A percentile compares a stretch with the other conserved stretches of the same genome.
Conservation (phyloP, 2,888 invertebrate genomes). For the Erannis defoliaria region DNA sequence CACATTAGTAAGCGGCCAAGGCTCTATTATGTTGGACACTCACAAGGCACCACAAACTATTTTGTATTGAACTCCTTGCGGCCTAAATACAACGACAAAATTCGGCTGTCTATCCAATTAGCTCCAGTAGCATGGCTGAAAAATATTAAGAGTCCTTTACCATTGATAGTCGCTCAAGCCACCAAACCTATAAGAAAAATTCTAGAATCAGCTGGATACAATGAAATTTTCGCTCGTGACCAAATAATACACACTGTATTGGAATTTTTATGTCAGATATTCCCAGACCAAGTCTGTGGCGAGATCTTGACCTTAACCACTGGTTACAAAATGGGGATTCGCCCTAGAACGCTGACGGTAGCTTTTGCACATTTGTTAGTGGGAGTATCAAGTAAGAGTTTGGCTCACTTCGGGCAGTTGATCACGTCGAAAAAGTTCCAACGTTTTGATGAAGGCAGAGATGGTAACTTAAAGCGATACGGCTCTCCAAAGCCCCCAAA, state of each 20-base stretch:
- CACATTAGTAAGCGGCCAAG: slow-evolving; percentile 78
- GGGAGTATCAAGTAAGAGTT: slow-evolving; percentile 79
- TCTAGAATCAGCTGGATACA: slow-evolving; percentile 76
- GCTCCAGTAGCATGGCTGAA: slow-evolving; percentile 83
- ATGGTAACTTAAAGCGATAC: slow-evolving; percentile 68
- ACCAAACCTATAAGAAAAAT: slow-evolving; percentile 53
- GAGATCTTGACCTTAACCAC: slow-evolving; percentile 83
- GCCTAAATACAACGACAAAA: slow-evolving; percentile 87
- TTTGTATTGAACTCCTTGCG: slow-evolving; percentile 83
- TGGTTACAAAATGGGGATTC: slow-evolving; percentile 85
- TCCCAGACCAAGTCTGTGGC: slow-evolving; percentile 84
- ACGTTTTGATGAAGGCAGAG: slow-evolving; percentile 70
- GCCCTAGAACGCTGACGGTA: slow-evolving; percentile 81
- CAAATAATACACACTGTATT: slow-evolving; percentile 71
- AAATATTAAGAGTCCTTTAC: slow-evolving; percentile 70
- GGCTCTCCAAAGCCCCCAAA: slow-evolving; percentile 64
- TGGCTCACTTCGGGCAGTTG: slow-evolving; percentile 86
- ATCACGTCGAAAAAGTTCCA: slow-evolving; percentile 65
- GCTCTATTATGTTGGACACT: slow-evolving; percentile 90
- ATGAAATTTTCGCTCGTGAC: slow-evolving; percentile 88
- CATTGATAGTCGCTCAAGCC: slow-evolving; percentile 51
- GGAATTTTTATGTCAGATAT: slow-evolving; percentile 66
- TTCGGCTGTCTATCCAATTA: slow-evolving; percentile 79
- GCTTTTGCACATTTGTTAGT: slow-evolving; percentile 83
- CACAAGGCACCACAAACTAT: slow-evolving; percentile 88